Evolutionary conservation across 2,797 vertebrate species (phyloP), one percentile per base, ranked within the genome.

Genomic region (Sebastes dallii): DNA sequence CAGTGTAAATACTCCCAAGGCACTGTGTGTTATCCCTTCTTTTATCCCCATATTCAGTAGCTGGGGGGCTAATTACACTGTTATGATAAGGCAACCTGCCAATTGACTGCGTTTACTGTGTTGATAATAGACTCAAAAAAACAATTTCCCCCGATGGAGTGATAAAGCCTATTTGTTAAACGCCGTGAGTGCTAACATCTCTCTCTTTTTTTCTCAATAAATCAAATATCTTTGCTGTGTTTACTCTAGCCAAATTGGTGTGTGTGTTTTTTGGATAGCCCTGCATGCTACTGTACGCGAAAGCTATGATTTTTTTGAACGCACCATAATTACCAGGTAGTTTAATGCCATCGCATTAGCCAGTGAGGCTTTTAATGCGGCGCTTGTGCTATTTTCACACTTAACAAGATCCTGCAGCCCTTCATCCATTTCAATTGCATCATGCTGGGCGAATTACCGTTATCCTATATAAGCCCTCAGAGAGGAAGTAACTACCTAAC

Each of bases 401-500:
- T 91, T 92, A 88, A 91, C 88, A 88, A 87, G 89, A 89, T 86
- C 84, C 84, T 75, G 80, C 85, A 75, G 84, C 60, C 86, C 81
- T 88, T 91, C 89, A 84, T 88, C 84, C 90, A 81, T 81, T 85
- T 80, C 87, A 73, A 13, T 80, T 80, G 91, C 91, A 87, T 94
- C 91, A 89, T 39, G 86, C 91, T 82, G 91, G 76, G 82, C 27
- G 80, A 90, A 90, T 94, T 94, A 92, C 78, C 59, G 84, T 90
- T 80, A 94, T 93, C 91, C 90, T 73, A 92, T 91, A 92, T 86
- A 88, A 91, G 90, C 84, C 91, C 92, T 87, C 75, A 56, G 93
- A 93, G 93, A 94, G 94, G 93, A 95, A 94, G 93, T 90, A 87
- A 91, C 92, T 90, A 88, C 90, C 93, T 94, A 82, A 90, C 89